These are phyloP conservation scores for Geopemphigus sp. DNA, from an alignment of 1,140 invertebrate genomes.

Conservation along the genomic window DNA sequence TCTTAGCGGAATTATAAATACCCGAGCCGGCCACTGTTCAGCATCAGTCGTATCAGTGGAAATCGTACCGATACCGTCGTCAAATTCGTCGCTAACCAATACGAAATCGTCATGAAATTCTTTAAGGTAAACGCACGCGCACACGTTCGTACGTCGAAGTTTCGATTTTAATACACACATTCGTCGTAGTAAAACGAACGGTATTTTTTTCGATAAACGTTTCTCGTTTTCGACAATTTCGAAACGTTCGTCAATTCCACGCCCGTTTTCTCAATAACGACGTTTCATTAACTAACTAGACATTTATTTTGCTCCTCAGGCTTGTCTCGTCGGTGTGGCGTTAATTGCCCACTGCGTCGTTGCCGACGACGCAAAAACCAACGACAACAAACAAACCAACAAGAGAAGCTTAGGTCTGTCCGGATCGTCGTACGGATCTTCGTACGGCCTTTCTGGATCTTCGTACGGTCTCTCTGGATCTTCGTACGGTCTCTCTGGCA, in stretches of 20 bases:
- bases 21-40: not conserved
- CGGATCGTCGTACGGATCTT: not conserved
- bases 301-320: not conserved
- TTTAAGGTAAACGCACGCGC: conserved; percentile 18
- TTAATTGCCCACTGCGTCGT: conserved; percentile 29
- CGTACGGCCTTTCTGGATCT: not conserved
- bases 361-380: conserved; percentile 30
- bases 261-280: too few species aligned
- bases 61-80: conserved; percentile 5
- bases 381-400: conserved; percentile 17
- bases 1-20: conserved; percentile 35
- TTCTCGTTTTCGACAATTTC: too few species aligned
- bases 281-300: too few species aligned
- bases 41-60: conserved; percentile 32
- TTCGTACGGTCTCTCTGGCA: not conserved
- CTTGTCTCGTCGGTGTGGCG: conserved; percentile 43
- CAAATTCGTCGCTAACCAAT: not conserved
- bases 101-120: conserved; percentile 37
- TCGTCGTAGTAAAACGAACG: too few species aligned
- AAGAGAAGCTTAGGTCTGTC: conserved; percentile 14
- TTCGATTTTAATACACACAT: too few species aligned
- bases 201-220: too few species aligned
- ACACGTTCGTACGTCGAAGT: too few species aligned
- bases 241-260: too few species aligned
- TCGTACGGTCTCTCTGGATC: conserved; percentile 1